Conservation (phyloP, 1,140 invertebrate species). For the Saccostrea echinata region DNA sequence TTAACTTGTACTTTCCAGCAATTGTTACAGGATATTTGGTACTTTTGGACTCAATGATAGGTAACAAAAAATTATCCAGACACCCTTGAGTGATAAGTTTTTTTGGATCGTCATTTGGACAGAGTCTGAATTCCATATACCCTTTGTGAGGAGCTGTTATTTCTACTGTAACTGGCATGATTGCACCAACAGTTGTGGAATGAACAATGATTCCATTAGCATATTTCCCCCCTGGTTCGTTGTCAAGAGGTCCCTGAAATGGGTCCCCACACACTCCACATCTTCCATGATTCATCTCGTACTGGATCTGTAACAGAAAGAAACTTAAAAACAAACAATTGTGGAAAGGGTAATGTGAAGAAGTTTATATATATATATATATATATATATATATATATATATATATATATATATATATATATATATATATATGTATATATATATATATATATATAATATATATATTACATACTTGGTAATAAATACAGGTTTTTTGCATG, state of each 20-base stretch:
- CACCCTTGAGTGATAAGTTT: constrained; percentile 67
- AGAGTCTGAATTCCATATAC: constrained; percentile 93
- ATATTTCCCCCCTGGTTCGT: constrained; percentile 80
- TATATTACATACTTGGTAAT: too few species aligned
- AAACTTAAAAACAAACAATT: too few species aligned
- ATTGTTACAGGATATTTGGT: constrained; percentile 59
- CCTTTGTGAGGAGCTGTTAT: constrained; percentile 81
- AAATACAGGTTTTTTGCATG: too few species aligned
- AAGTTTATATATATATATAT: too few species aligned
- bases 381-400: too few species aligned
- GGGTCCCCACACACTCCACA: constrained; percentile 71
- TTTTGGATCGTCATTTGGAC: constrained; percentile 83
- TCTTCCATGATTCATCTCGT: constrained; percentile 62
- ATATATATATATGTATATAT: too few species aligned
- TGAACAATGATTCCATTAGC: constrained; percentile 76
- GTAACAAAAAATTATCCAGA: constrained; percentile 66
- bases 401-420: too few species aligned
- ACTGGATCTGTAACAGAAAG: constrained; percentile 69
- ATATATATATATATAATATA: too few species aligned
- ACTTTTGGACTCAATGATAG: constrained; percentile 56
- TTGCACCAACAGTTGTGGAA: constrained; percentile 70
- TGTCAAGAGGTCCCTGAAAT: constrained; percentile 77
- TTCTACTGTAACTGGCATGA: constrained; percentile 64
- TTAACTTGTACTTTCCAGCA: constrained; percentile 58
- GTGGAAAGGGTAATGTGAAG: too few species aligned